Conservation (phyloP, 2,888 invertebrate species). For the Volucella inflata region DNA sequence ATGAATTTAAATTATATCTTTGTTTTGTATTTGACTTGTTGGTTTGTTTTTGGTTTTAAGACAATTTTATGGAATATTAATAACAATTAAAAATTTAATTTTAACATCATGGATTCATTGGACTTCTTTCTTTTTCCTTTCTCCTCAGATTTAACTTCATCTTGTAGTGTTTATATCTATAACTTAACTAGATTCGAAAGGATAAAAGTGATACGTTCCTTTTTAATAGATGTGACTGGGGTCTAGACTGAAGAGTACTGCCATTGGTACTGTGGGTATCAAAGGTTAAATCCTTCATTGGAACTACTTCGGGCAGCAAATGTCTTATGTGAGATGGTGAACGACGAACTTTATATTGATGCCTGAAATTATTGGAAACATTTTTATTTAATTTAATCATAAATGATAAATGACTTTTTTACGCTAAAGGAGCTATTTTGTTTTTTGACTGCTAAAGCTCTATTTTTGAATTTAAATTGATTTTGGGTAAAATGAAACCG, state of each 20-base stretch:
- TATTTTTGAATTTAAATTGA: slow-evolving; percentile 37
- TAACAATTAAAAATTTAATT: slow-evolving; percentile 54
- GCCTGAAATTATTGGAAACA: slow-evolving; percentile 77
- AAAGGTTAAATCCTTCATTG: slow-evolving; percentile 83
- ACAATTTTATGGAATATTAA: slow-evolving; percentile 60
- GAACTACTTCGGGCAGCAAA: slow-evolving; percentile 83
- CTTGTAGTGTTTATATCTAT: slow-evolving; percentile 20
- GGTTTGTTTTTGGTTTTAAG: neutral
- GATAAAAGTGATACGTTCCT: slow-evolving; percentile 83
- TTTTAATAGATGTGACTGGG: slow-evolving; percentile 81
- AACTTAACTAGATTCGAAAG: slow-evolving; percentile 81
- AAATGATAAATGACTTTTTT: neutral
- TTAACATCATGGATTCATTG: slow-evolving; percentile 42
- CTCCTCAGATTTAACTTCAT: neutral
- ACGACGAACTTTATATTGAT: slow-evolving; percentile 82
- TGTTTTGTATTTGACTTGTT: neutral
- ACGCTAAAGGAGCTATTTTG: neutral
- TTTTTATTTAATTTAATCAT: slow-evolving; percentile 20
- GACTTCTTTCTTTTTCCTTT: slow-evolving; percentile 24
- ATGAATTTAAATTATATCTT: slow-evolving; percentile 22
- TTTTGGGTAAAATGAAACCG: neutral
- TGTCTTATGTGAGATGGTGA: slow-evolving; percentile 83
- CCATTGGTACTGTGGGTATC: slow-evolving; percentile 81
- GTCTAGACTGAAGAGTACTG: slow-evolving; percentile 76
- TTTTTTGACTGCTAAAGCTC: neutral